Percentiles rank a stretch among this genome's conserved stretches.
phyloP scores from a whole-genome alignment of 2,888 invertebrate species.

The Leptinotarsa juncta region DNA sequence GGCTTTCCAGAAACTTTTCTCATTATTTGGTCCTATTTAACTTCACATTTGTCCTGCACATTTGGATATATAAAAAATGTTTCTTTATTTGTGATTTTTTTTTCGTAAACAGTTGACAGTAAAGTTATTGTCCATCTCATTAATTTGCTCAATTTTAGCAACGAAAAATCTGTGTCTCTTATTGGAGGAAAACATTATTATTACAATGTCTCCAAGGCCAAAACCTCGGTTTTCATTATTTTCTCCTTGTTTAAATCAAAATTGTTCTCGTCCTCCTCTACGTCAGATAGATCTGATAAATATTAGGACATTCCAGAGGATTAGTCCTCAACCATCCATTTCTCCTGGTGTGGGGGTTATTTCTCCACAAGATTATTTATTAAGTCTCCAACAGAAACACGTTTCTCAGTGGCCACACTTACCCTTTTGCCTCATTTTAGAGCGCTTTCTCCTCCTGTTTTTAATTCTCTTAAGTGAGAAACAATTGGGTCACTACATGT shows the following conservation, averaged over 20 bases:
- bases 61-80: slow-evolving; percentile 30
- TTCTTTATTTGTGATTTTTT: slow-evolving; percentile 32
- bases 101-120: slow-evolving; percentile 32
- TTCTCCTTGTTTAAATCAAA: slow-evolving; percentile 25
- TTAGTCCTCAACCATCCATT: too few relatives aligned
- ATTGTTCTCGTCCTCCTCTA: slow-evolving; percentile 20
- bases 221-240: slow-evolving; percentile 25
- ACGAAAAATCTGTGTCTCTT: slow-evolving; percentile 27
- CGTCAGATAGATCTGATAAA: slow-evolving; percentile 15
- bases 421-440: too few relatives aligned
- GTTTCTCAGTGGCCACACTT: too few relatives aligned
- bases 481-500: too few relatives aligned
- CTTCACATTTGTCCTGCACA: slow-evolving; percentile 27
- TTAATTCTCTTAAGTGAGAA: too few relatives aligned
- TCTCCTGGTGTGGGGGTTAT: too few relatives aligned
- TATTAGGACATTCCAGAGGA: too few relatives aligned
- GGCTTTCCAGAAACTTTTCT: too few relatives aligned
- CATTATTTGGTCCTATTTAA: too few relatives aligned
- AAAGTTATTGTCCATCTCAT: slow-evolving; percentile 25
- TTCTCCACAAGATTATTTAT: too few relatives aligned
- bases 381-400: too few relatives aligned
- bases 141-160: slow-evolving; percentile 26
- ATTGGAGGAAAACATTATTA: slow-evolving; percentile 26
- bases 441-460: too few relatives aligned
- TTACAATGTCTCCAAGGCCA: slow-evolving; percentile 23